Conservation (phyloP, 2,113 vertebrate species). For the Sorex fumeus region DNA sequence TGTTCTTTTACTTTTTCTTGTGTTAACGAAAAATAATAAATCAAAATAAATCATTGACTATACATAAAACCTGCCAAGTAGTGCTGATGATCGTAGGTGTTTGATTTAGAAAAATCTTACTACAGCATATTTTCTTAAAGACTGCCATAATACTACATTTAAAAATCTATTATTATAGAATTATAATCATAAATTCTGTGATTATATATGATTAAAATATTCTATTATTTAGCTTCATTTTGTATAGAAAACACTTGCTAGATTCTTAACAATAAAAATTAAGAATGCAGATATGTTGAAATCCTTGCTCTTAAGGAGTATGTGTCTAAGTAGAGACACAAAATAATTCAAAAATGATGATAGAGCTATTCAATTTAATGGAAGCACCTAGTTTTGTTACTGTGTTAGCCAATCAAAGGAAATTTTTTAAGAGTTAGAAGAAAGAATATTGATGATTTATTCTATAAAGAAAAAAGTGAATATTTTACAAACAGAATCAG, state of each 20-base stretch:
- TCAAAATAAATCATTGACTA: not conserved
- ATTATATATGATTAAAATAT: not conserved
- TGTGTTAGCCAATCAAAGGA: not conserved
- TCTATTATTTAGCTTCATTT: conserved; percentile 32
- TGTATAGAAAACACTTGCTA: conserved; percentile 18
- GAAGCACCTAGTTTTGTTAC: not conserved
- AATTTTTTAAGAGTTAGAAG: not conserved
- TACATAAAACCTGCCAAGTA: not conserved
- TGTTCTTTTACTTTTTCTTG: not conserved
- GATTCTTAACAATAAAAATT: not conserved
- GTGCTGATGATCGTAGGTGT: not conserved
- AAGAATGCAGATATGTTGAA: not conserved
- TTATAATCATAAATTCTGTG: not conserved
- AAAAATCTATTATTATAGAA: no score
- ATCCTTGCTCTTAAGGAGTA: not conserved
- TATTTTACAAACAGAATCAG: not conserved
- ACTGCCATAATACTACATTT: not conserved
- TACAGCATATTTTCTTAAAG: conserved; percentile 1
- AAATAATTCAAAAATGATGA: conserved; percentile 8
- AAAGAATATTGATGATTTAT: not conserved
- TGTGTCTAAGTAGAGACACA: not conserved
- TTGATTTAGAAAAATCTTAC: conserved; percentile 18
- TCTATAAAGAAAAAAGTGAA: not conserved
- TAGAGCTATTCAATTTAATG: not conserved
- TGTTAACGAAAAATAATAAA: not conserved